Evolutionary conservation across 2,888 invertebrate genomes (phyloP), one percentile per base, ranked within the genome.

Genomic region (Agonopterix alstromeriana): DNA sequence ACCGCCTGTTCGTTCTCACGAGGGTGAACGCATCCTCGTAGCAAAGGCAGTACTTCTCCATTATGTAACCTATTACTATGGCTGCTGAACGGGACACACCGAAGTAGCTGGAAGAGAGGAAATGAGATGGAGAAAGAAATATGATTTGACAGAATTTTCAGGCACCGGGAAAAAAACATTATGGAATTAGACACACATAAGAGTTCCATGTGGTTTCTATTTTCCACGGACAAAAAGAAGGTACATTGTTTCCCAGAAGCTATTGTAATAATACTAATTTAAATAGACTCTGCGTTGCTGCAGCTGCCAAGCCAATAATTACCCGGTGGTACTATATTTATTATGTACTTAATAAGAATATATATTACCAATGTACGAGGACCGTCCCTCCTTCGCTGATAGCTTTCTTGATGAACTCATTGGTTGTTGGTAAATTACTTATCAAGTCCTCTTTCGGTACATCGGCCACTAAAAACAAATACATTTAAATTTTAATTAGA

Each of bases 21-120:
- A 91, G 70, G 1, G 56, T 56, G 51, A 93, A 92, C 0, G 97
- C 96, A 45, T 94, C 93, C 36, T 91, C 89, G 60, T 93, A 94
- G 50, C 91, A 91, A 42, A 95, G 74, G n/a, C 91, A 81, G 69
- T 95, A 92, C 60, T 94, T 95, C 67, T 94, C 94, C 98, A 98
- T 98, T 9, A 97, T 80, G 73, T 94, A 97, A 0, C 95, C 97
- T 49, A 97, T 93, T 0, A 97, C 94, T 2, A 97, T 90, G 0
- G 97, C 94, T 0, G 97, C 95, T 73, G 97, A 97, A 48, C 98
- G 91, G 0, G 97, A 98, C 2, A 97, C 94, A 10, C 98, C 98
- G 65, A 94, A 97, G 73, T 96, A 96, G 78, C 95, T 95, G 42
- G 38, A 38, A 38, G 38, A 3, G 38, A 4, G 10, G 3, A 38